Evolutionary conservation across 2,113 vertebrate species (phyloP).

Genomic region (Chaetura pelagica): DNA sequence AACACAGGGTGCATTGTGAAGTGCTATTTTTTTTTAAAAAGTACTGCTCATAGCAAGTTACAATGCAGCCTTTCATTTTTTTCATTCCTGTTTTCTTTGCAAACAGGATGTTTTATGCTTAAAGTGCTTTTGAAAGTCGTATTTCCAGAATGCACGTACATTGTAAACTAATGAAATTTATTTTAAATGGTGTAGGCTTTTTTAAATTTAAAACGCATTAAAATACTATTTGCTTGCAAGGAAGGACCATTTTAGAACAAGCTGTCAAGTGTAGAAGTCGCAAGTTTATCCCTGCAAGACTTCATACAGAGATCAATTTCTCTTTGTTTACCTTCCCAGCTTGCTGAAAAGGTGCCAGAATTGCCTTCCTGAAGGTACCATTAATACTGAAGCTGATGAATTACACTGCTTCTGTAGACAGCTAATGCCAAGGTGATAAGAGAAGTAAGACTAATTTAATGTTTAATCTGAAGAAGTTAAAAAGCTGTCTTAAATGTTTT

Average conservation of each 20-base stretch:
- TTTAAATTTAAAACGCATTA: not conserved
- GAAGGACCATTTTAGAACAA: not conserved
- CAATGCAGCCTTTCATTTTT: not conserved
- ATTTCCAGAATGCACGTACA: not conserved
- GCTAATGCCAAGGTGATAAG: not conserved
- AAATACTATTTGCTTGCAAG: not conserved
- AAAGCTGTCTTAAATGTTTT: not conserved
- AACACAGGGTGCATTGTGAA: not conserved
- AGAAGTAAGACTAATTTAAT: not conserved
- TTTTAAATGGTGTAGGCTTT: not conserved
- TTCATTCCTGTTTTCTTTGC: not conserved
- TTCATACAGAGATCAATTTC: conserved; percentile 19
- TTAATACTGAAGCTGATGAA: not conserved
- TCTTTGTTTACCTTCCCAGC: conserved; percentile 43
- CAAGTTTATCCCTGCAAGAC: not conserved
- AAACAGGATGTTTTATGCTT: not conserved
- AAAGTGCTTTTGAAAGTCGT: not conserved
- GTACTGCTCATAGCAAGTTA: not conserved
- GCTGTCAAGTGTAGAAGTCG: not conserved
- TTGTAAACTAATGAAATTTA: not conserved
- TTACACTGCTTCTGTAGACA: not conserved
- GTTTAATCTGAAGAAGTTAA: not conserved
- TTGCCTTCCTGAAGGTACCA: not conserved
- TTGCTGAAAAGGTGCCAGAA: conserved; percentile 28
- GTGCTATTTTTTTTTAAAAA: not conserved